Evolutionary conservation across 2,797 vertebrate species (phyloP).

Genomic region (Pipistrellus kuhlii): DNA sequence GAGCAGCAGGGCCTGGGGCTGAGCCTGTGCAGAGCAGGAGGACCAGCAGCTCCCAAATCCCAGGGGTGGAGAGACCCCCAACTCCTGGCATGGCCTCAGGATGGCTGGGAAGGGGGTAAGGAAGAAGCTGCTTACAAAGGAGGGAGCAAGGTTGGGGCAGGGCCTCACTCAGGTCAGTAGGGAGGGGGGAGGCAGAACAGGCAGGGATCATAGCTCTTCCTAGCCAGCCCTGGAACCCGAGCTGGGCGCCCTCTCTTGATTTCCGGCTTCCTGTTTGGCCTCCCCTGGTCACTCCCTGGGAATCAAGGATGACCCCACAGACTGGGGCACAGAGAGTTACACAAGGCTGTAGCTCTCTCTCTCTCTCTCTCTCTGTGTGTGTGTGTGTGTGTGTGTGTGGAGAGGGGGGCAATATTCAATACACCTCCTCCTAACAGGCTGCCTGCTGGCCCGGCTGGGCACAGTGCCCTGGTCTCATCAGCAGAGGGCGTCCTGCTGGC

Average conservation of each 20-base stretch:
- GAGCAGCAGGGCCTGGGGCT: neutral
- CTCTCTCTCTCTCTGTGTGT: too few relatives aligned
- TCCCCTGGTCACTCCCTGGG: neutral
- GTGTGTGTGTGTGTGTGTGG: too few relatives aligned
- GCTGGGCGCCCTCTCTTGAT: neutral
- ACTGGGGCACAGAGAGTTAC: neutral
- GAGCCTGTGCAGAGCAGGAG: neutral
- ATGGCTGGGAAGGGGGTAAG: neutral
- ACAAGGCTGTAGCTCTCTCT: too few relatives aligned
- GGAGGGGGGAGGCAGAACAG: neutral
- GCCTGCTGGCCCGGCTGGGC: too few relatives aligned
- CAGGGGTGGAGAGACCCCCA: neutral
- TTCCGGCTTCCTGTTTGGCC: neutral
- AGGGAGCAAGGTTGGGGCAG: neutral
- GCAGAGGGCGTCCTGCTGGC: neutral
- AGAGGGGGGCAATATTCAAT: too few relatives aligned
- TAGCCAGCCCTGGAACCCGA: neutral
- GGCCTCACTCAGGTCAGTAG: neutral
- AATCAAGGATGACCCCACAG: neutral
- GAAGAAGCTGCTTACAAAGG: neutral
- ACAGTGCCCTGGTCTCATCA: neutral
- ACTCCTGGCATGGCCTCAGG: neutral
- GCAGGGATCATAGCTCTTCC: fast-evolving
- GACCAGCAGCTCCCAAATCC: neutral
- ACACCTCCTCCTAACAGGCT: too few relatives aligned